These are phyloP conservation scores for Colaptes auratus DNA, from an alignment of 2,113 vertebrate species.

Conservation along the genomic window DNA sequence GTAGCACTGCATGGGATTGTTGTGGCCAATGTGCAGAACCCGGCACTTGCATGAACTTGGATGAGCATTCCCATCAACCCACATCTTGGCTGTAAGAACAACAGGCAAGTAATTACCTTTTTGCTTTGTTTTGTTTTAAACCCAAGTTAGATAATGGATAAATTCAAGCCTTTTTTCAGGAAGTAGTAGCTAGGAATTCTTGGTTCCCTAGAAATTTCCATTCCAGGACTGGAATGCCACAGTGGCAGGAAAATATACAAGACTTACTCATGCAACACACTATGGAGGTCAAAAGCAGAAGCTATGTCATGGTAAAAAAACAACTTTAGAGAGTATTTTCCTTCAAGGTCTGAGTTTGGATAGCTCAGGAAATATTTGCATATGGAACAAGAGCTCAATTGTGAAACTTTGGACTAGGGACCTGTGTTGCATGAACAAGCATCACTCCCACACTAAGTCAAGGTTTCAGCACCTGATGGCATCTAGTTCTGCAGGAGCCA, in stretches of 20 bases:
- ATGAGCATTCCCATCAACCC: accelerated
- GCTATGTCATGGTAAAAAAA: accelerated
- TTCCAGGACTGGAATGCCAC: background rate
- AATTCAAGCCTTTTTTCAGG: background rate
- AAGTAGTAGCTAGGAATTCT: background rate
- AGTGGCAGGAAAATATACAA: background rate
- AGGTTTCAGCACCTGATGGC: background rate
- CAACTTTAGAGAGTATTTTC: background rate
- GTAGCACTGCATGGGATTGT: too few species aligned
- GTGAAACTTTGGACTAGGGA: accelerated
- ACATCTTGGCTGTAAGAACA: background rate
- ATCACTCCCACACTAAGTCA: accelerated
- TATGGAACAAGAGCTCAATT: background rate
- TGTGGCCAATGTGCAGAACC: too few species aligned
- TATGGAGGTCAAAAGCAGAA: background rate
- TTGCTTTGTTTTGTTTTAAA: background rate
- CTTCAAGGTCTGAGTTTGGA: background rate
- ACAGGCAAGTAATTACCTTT: background rate
- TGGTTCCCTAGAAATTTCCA: background rate
- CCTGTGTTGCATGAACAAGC: accelerated
- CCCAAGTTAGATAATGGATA: background rate
- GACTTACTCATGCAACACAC: background rate
- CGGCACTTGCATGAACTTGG: too few species aligned
- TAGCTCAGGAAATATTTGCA: background rate
- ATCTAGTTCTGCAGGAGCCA: background rate